Percentiles rank a stretch among this genome's conserved stretches.
Conservation (phyloP, 1,140 invertebrate species). For the Drosophila novamexicana region DNA sequence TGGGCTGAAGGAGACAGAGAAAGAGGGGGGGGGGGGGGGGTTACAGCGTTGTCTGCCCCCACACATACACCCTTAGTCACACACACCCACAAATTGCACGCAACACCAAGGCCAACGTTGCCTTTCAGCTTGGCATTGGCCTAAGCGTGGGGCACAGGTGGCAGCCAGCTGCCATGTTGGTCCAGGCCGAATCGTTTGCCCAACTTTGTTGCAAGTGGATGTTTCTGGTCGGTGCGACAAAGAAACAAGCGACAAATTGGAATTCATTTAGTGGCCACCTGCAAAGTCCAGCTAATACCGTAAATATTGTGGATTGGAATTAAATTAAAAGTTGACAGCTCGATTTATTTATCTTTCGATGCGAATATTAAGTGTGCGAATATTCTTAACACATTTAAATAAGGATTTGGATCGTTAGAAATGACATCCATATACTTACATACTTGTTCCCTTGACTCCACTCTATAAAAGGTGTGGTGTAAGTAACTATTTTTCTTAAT, state of each 20-base stretch:
- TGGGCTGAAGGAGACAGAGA: neutral
- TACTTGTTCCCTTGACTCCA: too few species aligned
- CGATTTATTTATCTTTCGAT: neutral
- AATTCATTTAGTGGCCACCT: conserved; percentile 45
- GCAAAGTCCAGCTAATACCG: neutral
- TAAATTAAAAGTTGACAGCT: neutral
- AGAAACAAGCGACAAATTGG: conserved; percentile 42
- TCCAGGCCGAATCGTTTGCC: neutral
- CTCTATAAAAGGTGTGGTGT: too few species aligned
- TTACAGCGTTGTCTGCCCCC: neutral
- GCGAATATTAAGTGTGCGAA: neutral
- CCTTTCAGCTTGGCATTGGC: conserved; percentile 29
- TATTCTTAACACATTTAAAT: too few species aligned
- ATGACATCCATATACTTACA: too few species aligned
- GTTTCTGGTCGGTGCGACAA: conserved; percentile 1
- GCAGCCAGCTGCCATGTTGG: neutral
- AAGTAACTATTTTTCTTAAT: too few species aligned
- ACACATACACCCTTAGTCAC: neutral
- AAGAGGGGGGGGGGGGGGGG: neutral
- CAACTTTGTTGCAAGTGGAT: conserved; percentile 15
- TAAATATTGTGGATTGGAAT: neutral
- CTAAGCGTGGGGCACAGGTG: conserved; percentile 1
- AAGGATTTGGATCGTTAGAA: too few species aligned
- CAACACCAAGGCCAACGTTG: conserved; percentile 38
- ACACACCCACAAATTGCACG: conserved; percentile 5